Conservation (phyloP, 2,113 vertebrate genomes). For the Corythaeola cristata region DNA sequence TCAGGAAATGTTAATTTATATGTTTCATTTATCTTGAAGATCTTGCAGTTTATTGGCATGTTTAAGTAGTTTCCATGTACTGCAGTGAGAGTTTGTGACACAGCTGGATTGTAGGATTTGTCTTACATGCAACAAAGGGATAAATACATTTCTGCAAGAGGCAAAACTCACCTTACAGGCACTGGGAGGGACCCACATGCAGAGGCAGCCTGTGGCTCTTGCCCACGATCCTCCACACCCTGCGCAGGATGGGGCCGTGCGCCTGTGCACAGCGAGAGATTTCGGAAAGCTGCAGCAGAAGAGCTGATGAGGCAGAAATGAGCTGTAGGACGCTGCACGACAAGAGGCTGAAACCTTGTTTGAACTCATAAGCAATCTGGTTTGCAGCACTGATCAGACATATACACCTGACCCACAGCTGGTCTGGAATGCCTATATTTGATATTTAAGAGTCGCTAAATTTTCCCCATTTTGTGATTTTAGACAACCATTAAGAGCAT, state of each 20-base stretch:
- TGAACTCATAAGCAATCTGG: neutral
- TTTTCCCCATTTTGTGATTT: neutral
- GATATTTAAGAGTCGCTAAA: neutral
- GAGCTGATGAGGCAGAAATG: neutral
- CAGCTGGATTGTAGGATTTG: neutral
- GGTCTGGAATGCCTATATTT: neutral
- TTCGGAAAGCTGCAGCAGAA: neutral
- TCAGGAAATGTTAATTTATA: neutral
- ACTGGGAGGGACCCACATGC: neutral
- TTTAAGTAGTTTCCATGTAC: neutral
- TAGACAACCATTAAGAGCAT: neutral
- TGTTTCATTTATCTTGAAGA: neutral
- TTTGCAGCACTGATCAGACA: neutral
- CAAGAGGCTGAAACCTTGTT: neutral
- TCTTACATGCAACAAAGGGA: neutral
- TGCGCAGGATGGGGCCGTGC: rapidly evolving
- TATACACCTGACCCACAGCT: neutral
- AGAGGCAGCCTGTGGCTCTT: neutral
- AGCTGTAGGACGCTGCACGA: neutral
- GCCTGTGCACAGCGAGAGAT: neutral
- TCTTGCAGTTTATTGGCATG: neutral
- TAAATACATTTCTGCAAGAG: neutral
- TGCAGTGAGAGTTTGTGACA: neutral
- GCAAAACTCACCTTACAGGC: neutral
- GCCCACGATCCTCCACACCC: neutral